Base-by-base conservation (phyloP, 2,797 vertebrate genomes). In the Silurus lanzhouensis region DNA sequence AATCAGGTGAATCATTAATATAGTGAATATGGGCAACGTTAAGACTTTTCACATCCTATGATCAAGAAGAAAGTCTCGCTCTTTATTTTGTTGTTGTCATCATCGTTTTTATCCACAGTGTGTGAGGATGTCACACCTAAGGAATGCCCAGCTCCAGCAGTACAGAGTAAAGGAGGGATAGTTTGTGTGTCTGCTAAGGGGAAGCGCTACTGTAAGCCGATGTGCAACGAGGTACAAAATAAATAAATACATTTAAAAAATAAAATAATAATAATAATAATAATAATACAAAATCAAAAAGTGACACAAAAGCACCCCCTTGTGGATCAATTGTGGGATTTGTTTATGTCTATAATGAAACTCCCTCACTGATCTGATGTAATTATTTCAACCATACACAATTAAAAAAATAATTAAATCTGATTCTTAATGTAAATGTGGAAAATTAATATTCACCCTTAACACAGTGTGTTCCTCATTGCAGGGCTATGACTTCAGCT, bases 401-500 rank as follows among this genome's bases (percentile, higher is more conserved):
- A 27, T 31, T 31, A 14, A 6, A 38, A 38, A 38, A 38, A 38
- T 38, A 0, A 38, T 38, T 4, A 38, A 38, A 38, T 38, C 38
- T 38, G 71, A n/a, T 72, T 25, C 17, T 1, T 6, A 15, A 57
- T 17, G 72, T 19, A 17, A 46, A 71, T 10, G 8, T 14, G 12
- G 13, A n/a, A 46, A 27, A 58, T 27, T 10, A 38, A 38, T 38
- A 38, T n/a, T 27, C 1, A 6, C 1, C 10, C 2, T 12, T 61
- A 44, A 78, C 57, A 20, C 14, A 14, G 25, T 17, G 71, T 17
- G 27, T 25, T 14, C 58, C 25, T 71, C 67, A 68, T 6, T 70
- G 38, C 91, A 95, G 94, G 94, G 93, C 38, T 95, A 93, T 58
- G 96, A 97, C 79, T 97, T 97, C 31, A 25, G 0, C 0, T 96